These are phyloP conservation scores for Drosophila eugracilis DNA, from an alignment of 1,140 invertebrate species.

Conservation along the genomic window DNA sequence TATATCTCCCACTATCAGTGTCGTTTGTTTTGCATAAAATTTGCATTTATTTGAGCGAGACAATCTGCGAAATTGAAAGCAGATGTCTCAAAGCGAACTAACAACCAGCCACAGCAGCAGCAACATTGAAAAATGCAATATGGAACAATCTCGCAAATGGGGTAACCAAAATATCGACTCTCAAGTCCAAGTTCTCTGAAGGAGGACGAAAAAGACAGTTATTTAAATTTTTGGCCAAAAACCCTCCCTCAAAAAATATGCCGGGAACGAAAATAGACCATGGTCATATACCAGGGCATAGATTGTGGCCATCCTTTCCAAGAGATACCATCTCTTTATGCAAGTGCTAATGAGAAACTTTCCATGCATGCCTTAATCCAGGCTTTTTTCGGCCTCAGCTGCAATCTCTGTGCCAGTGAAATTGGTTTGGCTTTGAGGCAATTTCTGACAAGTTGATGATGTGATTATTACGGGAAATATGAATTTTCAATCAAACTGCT, in stretches of 20 bases:
- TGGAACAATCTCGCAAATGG: background rate
- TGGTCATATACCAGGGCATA: background rate
- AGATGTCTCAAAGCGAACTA: slow-evolving; percentile 55
- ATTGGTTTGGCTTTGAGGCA: slow-evolving; percentile 37
- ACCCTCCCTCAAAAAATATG: background rate
- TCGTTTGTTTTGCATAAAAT: slow-evolving; percentile 72
- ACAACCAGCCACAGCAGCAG: slow-evolving; percentile 4
- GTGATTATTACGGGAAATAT: slow-evolving; percentile 37
- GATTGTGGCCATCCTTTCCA: slow-evolving; percentile 5
- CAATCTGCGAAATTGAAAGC: slow-evolving; percentile 73
- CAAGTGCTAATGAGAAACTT: slow-evolving; percentile 68
- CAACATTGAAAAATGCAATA: slow-evolving; percentile 50
- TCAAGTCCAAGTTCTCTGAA: slow-evolving; percentile 13
- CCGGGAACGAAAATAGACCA: background rate
- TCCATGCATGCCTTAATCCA: slow-evolving; percentile 27
- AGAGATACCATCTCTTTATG: slow-evolving; percentile 28
- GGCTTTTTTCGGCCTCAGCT: slow-evolving; percentile 5
- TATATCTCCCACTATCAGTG: slow-evolving; percentile 41
- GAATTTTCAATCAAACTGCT: slow-evolving; percentile 40
- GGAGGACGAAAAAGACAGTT: slow-evolving; percentile 8
- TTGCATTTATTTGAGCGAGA: slow-evolving; percentile 66
- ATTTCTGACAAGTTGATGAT: slow-evolving; percentile 30
- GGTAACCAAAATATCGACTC: slow-evolving; percentile 14
- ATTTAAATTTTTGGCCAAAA: slow-evolving; percentile 30
- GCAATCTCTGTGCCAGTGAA: slow-evolving; percentile 18